Evolutionary conservation across 1,140 invertebrate species (phyloP), one percentile per base, ranked within the genome.

Genomic region (Globodera ellingtonae): DNA sequence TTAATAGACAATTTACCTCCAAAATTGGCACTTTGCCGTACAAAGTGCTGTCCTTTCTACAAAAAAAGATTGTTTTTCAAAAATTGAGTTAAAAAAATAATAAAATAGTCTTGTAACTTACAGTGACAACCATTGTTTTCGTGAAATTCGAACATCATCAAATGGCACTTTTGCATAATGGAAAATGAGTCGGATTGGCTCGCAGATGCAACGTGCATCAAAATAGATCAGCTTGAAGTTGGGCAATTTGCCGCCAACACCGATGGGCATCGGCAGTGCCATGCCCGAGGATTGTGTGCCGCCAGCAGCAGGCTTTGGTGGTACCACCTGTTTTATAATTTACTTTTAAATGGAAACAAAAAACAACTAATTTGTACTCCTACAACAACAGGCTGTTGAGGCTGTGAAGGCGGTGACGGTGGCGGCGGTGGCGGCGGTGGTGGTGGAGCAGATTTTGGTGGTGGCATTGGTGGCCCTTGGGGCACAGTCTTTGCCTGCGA

Each of bases 21-120:
- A 84, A 56, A 78, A 84, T 84, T 44, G 83, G 83, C 7, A 84
- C 75, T 74, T 84, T 83, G 13, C 83, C 82, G 46, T 85, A 83
- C 6, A 84, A 50, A 5, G 82, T 83, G 59, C 79, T 80, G 50
- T 75, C 67, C 46, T 44, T 50, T 15, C 44, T 56, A 15, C n/a
- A n/a, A n/a, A n/a, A n/a, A 15, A 21, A 48, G 13, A 79, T 56
- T 18, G 15, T 15, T 74, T 74, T 47, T 13, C 18, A n/a, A 46
- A 50, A 65, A 59, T 10, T 21, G n/a, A 79, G 44, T 78, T 21
- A 13, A n/a, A n/a, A n/a, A 13, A 24, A 9, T 6, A 13, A 21
- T 24, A 79, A 10, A n/a, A 79, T 0, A 35, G 8, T 66, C 13
- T 0, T 46, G 6, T 81, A 18, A 81, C 80, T 62, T 86, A 84